phyloP scores from a whole-genome alignment of 2,113 vertebrate species.

The Myrmecobius fasciatus region DNA sequence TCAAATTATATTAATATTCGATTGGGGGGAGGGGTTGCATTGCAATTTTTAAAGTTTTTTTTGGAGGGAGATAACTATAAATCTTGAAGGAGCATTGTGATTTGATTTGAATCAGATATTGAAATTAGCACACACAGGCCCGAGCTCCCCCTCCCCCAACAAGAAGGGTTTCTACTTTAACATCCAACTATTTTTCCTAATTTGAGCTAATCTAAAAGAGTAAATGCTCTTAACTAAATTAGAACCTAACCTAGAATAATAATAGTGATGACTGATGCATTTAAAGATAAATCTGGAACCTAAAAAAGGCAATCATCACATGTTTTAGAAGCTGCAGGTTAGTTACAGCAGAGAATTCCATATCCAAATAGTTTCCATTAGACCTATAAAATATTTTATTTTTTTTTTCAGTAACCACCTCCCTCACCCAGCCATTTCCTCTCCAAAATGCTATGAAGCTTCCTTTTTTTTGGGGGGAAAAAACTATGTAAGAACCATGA shows the following conservation, averaged over 20 bases:
- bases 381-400: conserved; percentile 66
- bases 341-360: conserved; percentile 77
- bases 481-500: conserved; percentile 46
- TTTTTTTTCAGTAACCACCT: conserved; percentile 60
- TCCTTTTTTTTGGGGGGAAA: conserved; percentile 44
- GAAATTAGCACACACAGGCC: conserved; percentile 75
- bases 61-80: conserved; percentile 70
- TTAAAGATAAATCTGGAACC: conserved; percentile 63
- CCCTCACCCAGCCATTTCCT: background rate
- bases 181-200: conserved; percentile 70
- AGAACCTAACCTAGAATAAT: conserved; percentile 74
- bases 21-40: conserved; percentile 83
- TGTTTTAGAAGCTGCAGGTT: conserved; percentile 67
- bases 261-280: conserved; percentile 37
- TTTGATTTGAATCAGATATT: conserved; percentile 68
- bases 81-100: conserved; percentile 66
- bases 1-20: conserved; percentile 92
- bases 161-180: conserved; percentile 49
- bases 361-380: conserved; percentile 67
- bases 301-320: conserved; percentile 70
- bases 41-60: conserved; percentile 69
- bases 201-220: conserved; percentile 54
- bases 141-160: background rate
- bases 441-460: conserved; percentile 62
- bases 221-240: conserved; percentile 57